Percentiles rank a stretch among this genome's conserved stretches.
Evolutionary conservation across 1,140 invertebrate species (phyloP).

Genomic region (Drosophila pachea): DNA sequence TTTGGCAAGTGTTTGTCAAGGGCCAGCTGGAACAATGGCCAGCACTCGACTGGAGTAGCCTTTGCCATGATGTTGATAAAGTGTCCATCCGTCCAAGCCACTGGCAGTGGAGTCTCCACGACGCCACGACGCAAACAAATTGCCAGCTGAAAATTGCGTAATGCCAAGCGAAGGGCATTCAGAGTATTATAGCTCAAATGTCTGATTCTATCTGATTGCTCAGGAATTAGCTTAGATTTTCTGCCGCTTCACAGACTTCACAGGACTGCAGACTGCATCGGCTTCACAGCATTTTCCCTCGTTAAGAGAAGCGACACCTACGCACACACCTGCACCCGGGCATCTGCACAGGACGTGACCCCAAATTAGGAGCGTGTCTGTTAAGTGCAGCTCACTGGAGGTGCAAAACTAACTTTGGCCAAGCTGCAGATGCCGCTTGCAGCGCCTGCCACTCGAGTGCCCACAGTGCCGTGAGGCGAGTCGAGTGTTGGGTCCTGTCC

Average conservation of each 20-base stretch:
- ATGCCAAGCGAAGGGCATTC: neutral
- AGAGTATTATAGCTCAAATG: neutral
- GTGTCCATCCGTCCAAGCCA: conserved; percentile 3
- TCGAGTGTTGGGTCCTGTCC: conserved; percentile 28
- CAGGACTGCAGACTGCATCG: too few species aligned
- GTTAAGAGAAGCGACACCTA: conserved; percentile 1
- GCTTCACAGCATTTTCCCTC: too few species aligned
- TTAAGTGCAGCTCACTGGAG: conserved; percentile 10
- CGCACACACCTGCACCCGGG: neutral
- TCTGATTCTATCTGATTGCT: too few species aligned
- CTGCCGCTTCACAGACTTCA: too few species aligned
- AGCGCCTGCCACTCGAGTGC: conserved; percentile 24
- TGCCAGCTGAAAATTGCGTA: conserved; percentile 9
- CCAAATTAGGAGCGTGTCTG: conserved; percentile 17
- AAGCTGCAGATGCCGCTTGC: conserved; percentile 9
- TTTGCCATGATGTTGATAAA: conserved; percentile 22
- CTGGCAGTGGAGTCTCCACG: conserved; percentile 23
- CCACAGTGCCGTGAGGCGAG: conserved; percentile 16
- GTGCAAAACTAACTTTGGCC: neutral
- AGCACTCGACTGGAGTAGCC: conserved; percentile 18
- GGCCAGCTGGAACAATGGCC: neutral
- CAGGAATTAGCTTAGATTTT: too few species aligned
- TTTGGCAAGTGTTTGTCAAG: conserved; percentile 49
- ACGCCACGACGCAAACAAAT: conserved; percentile 7
- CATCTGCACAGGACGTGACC: neutral